Evolutionary conservation across 2,888 invertebrate genomes (phyloP).

Genomic region (Sphecodes monilicornis): DNA sequence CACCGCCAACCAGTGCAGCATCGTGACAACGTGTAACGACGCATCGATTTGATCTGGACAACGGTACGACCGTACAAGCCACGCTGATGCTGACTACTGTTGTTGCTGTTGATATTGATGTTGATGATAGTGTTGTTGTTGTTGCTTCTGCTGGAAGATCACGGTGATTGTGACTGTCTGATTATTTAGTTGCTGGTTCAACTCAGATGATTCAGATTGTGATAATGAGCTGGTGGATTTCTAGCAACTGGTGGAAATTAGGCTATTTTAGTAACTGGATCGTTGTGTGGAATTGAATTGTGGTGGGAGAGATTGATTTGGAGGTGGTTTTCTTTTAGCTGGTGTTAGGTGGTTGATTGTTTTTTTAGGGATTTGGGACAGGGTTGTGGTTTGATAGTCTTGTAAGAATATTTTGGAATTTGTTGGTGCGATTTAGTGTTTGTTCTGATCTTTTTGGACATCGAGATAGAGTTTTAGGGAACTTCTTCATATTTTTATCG

Average conservation of each 20-base stretch:
- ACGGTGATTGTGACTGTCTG: not conserved
- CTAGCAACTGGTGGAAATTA: not conserved
- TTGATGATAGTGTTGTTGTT: constrained; percentile 12
- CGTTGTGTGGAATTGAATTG: not conserved
- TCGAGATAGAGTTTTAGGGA: too few relatives aligned
- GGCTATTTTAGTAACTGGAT: not conserved
- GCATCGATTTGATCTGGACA: constrained; percentile 60
- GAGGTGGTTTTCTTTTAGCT: too few relatives aligned
- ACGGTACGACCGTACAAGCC: constrained; percentile 18
- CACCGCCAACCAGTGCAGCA: constrained; percentile 34
- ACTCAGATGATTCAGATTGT: not conserved
- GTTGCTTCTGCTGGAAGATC: not conserved
- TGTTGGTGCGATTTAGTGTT: too few relatives aligned
- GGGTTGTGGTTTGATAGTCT: too few relatives aligned
- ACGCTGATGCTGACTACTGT: constrained; percentile 10
- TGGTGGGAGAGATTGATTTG: not conserved
- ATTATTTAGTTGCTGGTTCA: not conserved
- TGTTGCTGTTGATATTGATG: not conserved
- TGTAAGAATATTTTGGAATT: too few relatives aligned
- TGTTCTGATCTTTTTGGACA: too few relatives aligned
- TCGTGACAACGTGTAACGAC: constrained; percentile 56
- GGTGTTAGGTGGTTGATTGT: too few relatives aligned
- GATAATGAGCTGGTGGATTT: not conserved
- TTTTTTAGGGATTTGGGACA: too few relatives aligned
- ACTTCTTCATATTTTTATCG: too few relatives aligned